Conservation (phyloP, 2,888 invertebrate species). For the Drosophila meridiana region DNA sequence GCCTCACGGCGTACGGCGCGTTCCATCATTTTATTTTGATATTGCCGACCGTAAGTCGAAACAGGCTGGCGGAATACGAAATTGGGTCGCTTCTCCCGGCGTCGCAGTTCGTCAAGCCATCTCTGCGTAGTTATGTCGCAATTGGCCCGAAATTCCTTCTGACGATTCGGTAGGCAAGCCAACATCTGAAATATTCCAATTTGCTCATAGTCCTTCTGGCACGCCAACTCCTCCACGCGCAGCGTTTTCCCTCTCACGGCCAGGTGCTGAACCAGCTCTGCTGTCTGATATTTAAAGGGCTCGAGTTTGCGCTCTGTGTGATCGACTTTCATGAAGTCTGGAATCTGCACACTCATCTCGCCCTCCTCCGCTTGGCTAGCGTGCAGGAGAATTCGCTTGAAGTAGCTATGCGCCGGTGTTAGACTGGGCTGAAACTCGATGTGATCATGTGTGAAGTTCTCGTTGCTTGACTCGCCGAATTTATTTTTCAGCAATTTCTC, state of each 20-base stretch:
- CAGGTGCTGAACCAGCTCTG: conserved; percentile 61
- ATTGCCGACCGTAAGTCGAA: conserved; percentile 41
- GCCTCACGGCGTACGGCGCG: conserved; percentile 16
- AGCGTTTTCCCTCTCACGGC: conserved; percentile 47
- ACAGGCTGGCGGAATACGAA: conserved; percentile 49
- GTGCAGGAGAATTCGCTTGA: conserved; percentile 74
- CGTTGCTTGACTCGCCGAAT: conserved; percentile 29
- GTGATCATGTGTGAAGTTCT: conserved; percentile 21
- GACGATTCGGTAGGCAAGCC: accelerated
- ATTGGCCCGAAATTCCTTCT: conserved; percentile 58
- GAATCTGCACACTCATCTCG: conserved; percentile 45
- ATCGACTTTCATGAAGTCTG: conserved; percentile 76
- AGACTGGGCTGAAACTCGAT: conserved; percentile 77
- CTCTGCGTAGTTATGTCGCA: conserved; percentile 62
- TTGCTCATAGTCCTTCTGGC: conserved; percentile 51
- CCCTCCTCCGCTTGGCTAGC: conserved; percentile 29
- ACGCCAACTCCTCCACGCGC: conserved; percentile 60
- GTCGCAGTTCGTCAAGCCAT: conserved; percentile 68
- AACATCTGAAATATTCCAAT: conserved; percentile 69
- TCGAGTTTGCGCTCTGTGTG: conserved; percentile 73
- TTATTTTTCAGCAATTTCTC: conserved; percentile 62
- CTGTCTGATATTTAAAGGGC: conserved; percentile 73
- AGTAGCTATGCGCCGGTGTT: conserved; percentile 80
- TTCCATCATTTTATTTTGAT: conserved; percentile 33
- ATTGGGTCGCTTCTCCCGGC: conserved; percentile 34